phyloP scores from a whole-genome alignment of 2,113 vertebrate genomes.

The Isichthys henryi region DNA sequence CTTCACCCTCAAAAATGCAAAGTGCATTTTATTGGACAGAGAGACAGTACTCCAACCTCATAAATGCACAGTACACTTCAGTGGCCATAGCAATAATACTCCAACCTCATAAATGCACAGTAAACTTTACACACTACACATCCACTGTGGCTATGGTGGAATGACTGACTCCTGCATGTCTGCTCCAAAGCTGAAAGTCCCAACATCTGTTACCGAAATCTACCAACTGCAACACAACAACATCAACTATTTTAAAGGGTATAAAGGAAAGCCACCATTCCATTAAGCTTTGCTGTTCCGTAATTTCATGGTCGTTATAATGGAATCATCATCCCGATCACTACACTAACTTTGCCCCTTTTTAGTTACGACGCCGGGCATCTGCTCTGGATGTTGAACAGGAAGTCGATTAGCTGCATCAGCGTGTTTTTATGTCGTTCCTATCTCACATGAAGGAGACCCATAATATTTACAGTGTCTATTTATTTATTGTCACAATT shows the following conservation, averaged over 20 bases:
- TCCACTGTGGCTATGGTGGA: not conserved
- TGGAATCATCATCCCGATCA: not conserved
- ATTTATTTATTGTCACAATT: not conserved
- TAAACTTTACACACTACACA: not conserved
- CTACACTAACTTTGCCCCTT: not conserved
- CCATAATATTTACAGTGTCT: not conserved
- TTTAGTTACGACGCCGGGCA: not conserved
- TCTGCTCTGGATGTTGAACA: not conserved
- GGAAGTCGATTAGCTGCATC: not conserved
- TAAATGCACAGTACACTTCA: no score
- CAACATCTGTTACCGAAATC: not conserved
- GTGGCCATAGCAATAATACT: not conserved
- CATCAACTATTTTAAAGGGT: not conserved
- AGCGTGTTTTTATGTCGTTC: not conserved
- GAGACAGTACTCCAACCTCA: no score
- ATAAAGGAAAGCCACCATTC: not conserved
- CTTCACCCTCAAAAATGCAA: no score
- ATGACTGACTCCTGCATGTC: not conserved
- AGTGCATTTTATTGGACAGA: no score
- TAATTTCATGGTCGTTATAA: not conserved
- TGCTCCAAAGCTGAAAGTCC: not conserved
- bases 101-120: not conserved
- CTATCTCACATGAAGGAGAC: not conserved
- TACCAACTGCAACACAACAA: not conserved
- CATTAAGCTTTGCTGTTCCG: not conserved